A percentile compares a stretch with the other conserved stretches of the same genome.
Conservation (phyloP, 2,797 vertebrate species). For the Antrozous pallidus region DNA sequence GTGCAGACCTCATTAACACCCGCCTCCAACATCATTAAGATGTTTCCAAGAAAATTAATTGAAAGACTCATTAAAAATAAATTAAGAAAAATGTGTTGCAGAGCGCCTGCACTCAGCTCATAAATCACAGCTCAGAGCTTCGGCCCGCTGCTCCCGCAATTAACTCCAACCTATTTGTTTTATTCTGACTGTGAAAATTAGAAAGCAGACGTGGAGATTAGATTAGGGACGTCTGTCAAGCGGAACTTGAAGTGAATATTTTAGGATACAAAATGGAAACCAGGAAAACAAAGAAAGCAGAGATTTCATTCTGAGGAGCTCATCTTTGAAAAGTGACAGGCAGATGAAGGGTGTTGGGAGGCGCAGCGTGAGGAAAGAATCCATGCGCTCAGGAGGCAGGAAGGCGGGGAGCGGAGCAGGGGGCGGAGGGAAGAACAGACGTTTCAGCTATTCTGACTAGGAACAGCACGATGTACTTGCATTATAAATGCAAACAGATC, state of each 20-base stretch:
- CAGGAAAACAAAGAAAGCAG: slow-evolving; percentile 81
- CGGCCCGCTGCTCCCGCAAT: slow-evolving; percentile 93
- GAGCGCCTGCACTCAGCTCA: slow-evolving; percentile 91
- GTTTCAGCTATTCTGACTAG: slow-evolving; percentile 16
- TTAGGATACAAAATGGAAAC: slow-evolving; percentile 89
- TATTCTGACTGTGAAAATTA: slow-evolving; percentile 98
- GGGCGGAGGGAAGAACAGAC: neutral
- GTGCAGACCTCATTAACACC: slow-evolving; percentile 90
- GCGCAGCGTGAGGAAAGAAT: slow-evolving; percentile 14
- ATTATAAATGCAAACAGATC: slow-evolving; percentile 55
- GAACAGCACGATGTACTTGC: neutral
- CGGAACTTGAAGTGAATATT: slow-evolving; percentile 96
- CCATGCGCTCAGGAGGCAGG: neutral
- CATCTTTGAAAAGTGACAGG: slow-evolving; percentile 74
- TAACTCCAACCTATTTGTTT: slow-evolving; percentile 99
- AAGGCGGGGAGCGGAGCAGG: neutral
- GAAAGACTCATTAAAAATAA: slow-evolving; percentile 99
- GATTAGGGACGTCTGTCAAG: slow-evolving; percentile 97
- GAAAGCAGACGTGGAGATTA: slow-evolving; percentile 98
- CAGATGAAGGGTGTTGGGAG: slow-evolving; percentile 54
- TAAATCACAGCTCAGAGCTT: slow-evolving; percentile 96
- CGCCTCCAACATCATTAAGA: slow-evolving; percentile 96
- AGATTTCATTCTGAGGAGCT: slow-evolving; percentile 70
- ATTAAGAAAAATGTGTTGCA: slow-evolving; percentile 99
- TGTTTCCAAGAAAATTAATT: slow-evolving; percentile 98